Percentiles rank a stretch among this genome's conserved stretches.
Conservation (phyloP, 2,888 invertebrate genomes). For the Chymomyza amoena region DNA sequence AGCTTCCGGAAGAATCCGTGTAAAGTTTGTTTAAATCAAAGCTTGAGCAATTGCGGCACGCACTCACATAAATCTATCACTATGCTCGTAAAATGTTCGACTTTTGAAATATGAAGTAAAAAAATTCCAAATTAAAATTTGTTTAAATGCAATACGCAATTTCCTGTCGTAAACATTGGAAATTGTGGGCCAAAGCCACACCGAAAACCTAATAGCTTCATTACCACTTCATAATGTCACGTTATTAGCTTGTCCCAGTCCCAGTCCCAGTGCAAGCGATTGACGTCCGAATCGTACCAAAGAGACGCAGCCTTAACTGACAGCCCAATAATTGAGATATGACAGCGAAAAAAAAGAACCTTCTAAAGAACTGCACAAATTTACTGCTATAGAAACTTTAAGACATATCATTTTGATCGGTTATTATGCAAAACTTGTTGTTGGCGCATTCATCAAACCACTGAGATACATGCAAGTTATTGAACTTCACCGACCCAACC, state of each 20-base stretch:
- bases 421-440: constrained; percentile 72
- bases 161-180: constrained; percentile 76
- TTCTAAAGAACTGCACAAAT: constrained; percentile 6
- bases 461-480: constrained; percentile 49
- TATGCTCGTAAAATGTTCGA: constrained; percentile 14
- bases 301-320: constrained; percentile 44
- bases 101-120: not conserved
- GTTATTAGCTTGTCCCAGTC: constrained; percentile 52
- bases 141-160: constrained; percentile 67
- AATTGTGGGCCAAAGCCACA: constrained; percentile 40
- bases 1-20: not conserved
- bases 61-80: constrained; percentile 64
- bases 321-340: constrained; percentile 53
- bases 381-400: constrained; percentile 40
- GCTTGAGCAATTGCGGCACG: constrained; percentile 34
- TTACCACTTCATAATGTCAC: constrained; percentile 77
- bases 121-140: not conserved
- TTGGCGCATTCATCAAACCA: constrained; percentile 66
- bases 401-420: constrained; percentile 54
- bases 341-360: constrained; percentile 33
- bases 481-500: constrained; percentile 62
- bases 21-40: not conserved
- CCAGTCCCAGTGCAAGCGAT: not conserved
- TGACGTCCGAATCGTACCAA: not conserved
- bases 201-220: constrained; percentile 68